Conservation (phyloP, 2,113 vertebrate genomes). For the Calyptomena viridis region DNA sequence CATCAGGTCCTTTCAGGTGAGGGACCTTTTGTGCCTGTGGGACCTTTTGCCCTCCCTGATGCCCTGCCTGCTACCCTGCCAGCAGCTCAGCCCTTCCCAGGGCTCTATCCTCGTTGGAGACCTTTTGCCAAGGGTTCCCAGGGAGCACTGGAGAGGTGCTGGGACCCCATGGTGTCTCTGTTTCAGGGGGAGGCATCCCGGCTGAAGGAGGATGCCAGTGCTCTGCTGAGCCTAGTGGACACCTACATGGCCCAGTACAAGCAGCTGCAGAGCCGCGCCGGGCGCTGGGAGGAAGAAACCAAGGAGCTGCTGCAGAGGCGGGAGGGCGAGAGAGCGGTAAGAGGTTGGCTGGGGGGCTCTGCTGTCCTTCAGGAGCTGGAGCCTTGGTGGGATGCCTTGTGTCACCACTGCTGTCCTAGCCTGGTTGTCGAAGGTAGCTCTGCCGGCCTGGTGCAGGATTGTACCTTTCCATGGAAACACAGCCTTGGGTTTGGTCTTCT, state of each 20-base stretch:
- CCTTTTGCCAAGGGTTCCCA: background rate
- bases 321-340: slow-evolving; percentile 68
- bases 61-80: background rate
- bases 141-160: background rate
- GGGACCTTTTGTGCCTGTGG: background rate
- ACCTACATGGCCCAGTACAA: slow-evolving; percentile 44
- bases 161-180: background rate
- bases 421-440: background rate
- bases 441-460: background rate
- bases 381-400: background rate
- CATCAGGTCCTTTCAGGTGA: slow-evolving; percentile 61
- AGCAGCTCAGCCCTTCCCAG: background rate
- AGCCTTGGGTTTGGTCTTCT: background rate
- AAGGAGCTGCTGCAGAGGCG: slow-evolving; percentile 58
- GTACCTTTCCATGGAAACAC: background rate
- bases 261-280: slow-evolving; percentile 36
- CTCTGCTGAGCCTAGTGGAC: slow-evolving; percentile 60
- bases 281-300: slow-evolving; percentile 69
- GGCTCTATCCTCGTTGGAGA: background rate
- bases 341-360: background rate
- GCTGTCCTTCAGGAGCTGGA: background rate
- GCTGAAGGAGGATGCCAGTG: slow-evolving; percentile 48
- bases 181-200: slow-evolving; percentile 61
- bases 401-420: background rate
- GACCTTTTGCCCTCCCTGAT: background rate